A percentile compares a stretch with the other conserved stretches of the same genome.
Conservation (phyloP, 2,113 vertebrate genomes). For the Mungos mungo region DNA sequence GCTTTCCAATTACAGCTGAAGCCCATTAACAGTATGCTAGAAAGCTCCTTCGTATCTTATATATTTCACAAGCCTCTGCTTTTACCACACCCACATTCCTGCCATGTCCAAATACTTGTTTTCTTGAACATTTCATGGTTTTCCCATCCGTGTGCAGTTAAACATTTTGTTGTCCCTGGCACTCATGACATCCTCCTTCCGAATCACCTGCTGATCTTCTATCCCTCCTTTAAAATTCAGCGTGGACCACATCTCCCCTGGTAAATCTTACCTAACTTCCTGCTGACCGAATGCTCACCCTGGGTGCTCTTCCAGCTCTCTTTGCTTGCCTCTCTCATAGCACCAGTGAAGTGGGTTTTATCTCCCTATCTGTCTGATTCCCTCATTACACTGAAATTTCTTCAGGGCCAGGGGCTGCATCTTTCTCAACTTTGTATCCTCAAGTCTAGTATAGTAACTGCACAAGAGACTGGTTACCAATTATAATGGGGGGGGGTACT, state of each 20-base stretch:
- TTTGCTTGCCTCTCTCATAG: too few species aligned
- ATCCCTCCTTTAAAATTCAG: not conserved
- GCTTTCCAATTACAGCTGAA: not conserved
- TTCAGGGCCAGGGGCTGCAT: not conserved
- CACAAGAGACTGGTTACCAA: not conserved
- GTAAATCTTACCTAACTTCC: not conserved
- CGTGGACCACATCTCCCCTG: too few species aligned
- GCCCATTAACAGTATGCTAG: not conserved
- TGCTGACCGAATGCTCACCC: not conserved
- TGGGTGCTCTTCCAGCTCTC: not conserved
- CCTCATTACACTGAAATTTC: not conserved
- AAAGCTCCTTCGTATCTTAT: not conserved
- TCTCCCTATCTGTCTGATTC: not conserved
- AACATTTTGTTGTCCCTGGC: not conserved
- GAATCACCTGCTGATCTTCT: not conserved
- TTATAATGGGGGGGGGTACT: not conserved
- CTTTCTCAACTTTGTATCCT: not conserved
- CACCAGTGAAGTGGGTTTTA: not conserved
- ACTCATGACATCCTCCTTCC: not conserved
- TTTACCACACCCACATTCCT: not conserved
- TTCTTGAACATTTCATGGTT: not conserved
- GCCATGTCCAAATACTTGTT: not conserved
- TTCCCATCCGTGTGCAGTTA: not conserved
- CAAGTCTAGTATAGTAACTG: not conserved
- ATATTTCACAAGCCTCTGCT: not conserved